Evolutionary conservation across 2,888 invertebrate species (phyloP), one percentile per base, ranked within the genome.

Genomic region (Drosophila acutilabella): DNA sequence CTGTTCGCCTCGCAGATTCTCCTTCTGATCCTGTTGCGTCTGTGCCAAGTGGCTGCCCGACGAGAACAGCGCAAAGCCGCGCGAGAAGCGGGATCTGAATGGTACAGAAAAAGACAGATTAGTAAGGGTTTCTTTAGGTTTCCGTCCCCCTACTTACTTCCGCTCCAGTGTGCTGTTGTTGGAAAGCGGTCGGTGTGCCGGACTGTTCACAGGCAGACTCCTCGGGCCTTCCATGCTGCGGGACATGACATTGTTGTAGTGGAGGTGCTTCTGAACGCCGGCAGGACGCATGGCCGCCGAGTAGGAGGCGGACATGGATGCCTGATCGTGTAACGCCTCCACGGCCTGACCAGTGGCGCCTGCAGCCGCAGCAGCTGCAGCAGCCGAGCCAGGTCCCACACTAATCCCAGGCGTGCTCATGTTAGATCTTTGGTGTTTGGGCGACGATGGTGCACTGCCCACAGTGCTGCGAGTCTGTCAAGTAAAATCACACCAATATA

Each of bases 1-100:
- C 90, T 96, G 95, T 68, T 97, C 95, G 78, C 95, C 95, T 68
- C 95, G 95, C 51, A 96, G 93, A 18, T 95, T 94, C 90, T 96
- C 96, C 67, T 94, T 93, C 47, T 93, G 93, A 58, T 93, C 92
- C 61, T 91, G 75, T 36, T 72, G 91, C 60, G 79, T 79, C 20
- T 92, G 88, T 41, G 85, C 82, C 30, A 92, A 80, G 38, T 93
- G 92, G 59, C 92, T 94, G 59, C 94, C 93, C 18, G 90, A 90
- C 1, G 93, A 92, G 69, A 94, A 94, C 18, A 94, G 90, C 64
- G 94, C 93, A 88, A 94, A 94, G 74, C 94, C 93, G 60, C 95
- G 94, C 41, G 94, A 93, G 88, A 95, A 94, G 64, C 95, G 93
- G 72, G 94, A 93, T 92, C 95, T 95, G 88, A 6, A 6, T 6